Base-by-base conservation (phyloP, 2,888 invertebrate species). In the Cataglyphis livida region DNA sequence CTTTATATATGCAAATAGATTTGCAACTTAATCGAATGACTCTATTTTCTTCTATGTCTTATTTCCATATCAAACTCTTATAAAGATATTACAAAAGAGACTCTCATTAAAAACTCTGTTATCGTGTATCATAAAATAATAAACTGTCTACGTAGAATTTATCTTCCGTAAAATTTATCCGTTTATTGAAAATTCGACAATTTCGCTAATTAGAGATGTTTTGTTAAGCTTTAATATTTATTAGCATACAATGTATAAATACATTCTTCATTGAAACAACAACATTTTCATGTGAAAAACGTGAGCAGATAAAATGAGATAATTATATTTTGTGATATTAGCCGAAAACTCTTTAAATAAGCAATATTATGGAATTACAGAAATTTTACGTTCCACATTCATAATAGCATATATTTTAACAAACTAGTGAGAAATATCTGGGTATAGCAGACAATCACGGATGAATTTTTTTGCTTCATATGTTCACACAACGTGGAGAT, bases 241-340 rank as follows among this genome's bases (percentile, higher is more conserved):
- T 79, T 79, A 76, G 25, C 25, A 3, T 18, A 12, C 35, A 7
- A 68, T 18, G 44, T 59, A 21, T 12, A 21, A 35, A 61, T 59
- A 61, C 41, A 79, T 59, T 61, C 70, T 70, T 79, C 21, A 76
- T 65, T 41, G 28, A 66, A 65, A 66, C 54, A 76, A 57, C n/a
- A 1, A 18, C 6, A n/a, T 66, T 54, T 54, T 41, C 38, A 12
- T 44, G 12, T 59, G 12, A 68, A 78, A 78, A 68, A 78, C 32
- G 44, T 18, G 61, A 15, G 12, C 68, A 25, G 32, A 68, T 70
- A 59, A 70, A 70, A 70, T 21, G 7, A 25, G 44, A 61, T 68
- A 59, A 78, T 70, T 48, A 70, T 78, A 35, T 59, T 59, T 70
- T 51, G 48, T 59, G 32, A 28, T 61, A 70, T 79, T 70, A 70